phyloP scores from a whole-genome alignment of 2,113 vertebrate species.

The Mustelus asterias region DNA sequence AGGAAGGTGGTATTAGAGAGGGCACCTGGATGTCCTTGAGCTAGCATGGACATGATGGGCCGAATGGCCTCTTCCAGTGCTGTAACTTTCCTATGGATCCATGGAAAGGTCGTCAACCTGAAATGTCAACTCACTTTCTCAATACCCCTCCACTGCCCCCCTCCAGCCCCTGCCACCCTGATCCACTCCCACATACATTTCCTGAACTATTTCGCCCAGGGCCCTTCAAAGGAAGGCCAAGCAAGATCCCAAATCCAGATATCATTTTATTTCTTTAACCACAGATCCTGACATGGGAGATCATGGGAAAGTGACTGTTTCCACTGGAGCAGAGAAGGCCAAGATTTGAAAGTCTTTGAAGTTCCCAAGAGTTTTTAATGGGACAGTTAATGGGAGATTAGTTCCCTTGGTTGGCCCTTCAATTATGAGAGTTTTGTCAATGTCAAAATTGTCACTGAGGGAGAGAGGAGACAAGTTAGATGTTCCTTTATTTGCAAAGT shows the following conservation, averaged over 20 bases:
- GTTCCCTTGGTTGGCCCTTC: not conserved
- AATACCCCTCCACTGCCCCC: not conserved
- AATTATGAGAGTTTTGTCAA: not conserved
- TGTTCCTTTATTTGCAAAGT: not conserved
- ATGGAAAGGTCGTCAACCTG: not conserved
- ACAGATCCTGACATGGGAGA: not conserved
- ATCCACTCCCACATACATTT: no score
- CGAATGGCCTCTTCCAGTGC: no score
- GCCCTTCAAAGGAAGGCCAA: not conserved
- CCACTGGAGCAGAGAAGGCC: not conserved
- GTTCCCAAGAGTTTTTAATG: not conserved
- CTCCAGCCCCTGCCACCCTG: no score
- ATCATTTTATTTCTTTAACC: not conserved
- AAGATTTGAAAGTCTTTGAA: not conserved
- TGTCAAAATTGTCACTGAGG: no score
- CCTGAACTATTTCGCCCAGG: not conserved
- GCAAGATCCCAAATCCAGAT: not conserved
- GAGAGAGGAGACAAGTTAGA: not conserved
- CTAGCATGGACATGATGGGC: no score
- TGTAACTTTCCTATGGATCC: no score
- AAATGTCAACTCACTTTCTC: not conserved
- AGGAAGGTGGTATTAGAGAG: no score
- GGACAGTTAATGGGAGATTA: not conserved
- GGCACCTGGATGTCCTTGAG: no score
- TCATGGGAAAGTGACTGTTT: not conserved